Percentiles rank a stretch among this genome's conserved stretches.
phyloP scores from a whole-genome alignment of 2,113 vertebrate genomes.

The Aegotheles bennettii region DNA sequence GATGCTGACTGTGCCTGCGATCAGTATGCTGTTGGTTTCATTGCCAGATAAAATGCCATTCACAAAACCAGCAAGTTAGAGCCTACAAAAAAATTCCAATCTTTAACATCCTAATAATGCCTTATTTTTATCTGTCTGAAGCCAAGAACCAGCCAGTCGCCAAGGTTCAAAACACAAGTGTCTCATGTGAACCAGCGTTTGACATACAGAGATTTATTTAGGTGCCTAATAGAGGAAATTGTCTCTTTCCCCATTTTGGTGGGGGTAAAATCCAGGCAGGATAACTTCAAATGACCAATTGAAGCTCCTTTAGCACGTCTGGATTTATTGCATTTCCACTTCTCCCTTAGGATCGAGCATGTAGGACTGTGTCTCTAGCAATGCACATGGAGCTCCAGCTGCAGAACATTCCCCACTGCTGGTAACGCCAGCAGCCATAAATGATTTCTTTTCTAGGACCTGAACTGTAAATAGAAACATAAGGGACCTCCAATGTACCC shows the following conservation, averaged over 20 bases:
- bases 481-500: not conserved
- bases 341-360: accelerated
- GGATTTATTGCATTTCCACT: accelerated
- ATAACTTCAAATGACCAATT: accelerated
- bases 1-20: not conserved
- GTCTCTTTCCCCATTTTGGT: accelerated
- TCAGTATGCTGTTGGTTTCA: no score
- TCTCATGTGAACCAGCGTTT: accelerated
- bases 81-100: not conserved
- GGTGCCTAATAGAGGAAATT: accelerated
- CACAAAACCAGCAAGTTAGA: not conserved
- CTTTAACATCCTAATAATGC: no score
- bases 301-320: not conserved
- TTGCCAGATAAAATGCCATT: not conserved
- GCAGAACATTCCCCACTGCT: not conserved
- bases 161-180: not conserved
- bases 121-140: not conserved
- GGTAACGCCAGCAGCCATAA: not conserved
- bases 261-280: not conserved
- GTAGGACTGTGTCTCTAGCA: not conserved
- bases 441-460: not conserved
- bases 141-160: accelerated
- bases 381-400: not conserved
- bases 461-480: accelerated
- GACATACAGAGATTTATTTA: accelerated